Conservation (phyloP, 2,797 vertebrate species). For the Calcarius lapponicus region DNA sequence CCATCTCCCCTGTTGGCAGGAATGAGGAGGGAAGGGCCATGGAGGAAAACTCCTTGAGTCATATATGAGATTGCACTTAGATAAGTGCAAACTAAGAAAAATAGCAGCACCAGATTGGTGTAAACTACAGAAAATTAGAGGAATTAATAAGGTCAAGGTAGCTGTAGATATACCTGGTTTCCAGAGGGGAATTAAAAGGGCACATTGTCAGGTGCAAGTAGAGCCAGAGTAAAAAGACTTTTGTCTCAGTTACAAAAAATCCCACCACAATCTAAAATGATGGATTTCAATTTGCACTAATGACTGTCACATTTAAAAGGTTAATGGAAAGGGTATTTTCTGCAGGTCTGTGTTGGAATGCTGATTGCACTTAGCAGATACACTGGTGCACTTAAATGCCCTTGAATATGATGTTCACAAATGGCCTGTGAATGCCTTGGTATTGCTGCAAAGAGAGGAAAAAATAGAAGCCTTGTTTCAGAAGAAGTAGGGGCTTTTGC, state of each 20-base stretch:
- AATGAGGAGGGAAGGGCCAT: neutral
- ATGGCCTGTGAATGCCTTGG: neutral
- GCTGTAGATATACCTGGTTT: neutral
- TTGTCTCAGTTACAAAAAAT: neutral
- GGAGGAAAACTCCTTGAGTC: neutral
- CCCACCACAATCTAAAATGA: neutral
- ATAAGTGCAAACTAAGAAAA: neutral
- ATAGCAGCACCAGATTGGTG: neutral
- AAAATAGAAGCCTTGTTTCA: neutral
- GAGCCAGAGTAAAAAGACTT: neutral
- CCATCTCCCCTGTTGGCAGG: neutral
- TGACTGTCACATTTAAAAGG: neutral
- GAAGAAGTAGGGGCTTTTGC: neutral
- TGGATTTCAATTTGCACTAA: conserved; percentile 22
- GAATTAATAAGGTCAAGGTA: neutral
- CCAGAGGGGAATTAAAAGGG: neutral
- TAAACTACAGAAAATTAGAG: neutral
- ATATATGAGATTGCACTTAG: neutral
- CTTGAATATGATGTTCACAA: neutral
- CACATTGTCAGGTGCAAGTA: neutral
- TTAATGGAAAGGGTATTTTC: conserved; percentile 31
- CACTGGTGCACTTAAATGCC: neutral
- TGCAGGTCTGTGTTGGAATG: neutral
- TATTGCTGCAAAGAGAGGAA: neutral
- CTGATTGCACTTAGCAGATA: neutral